phyloP scores from a whole-genome alignment of 1,140 invertebrate genomes.

The fruit fly (Drosophila melanogaster) region DNA sequence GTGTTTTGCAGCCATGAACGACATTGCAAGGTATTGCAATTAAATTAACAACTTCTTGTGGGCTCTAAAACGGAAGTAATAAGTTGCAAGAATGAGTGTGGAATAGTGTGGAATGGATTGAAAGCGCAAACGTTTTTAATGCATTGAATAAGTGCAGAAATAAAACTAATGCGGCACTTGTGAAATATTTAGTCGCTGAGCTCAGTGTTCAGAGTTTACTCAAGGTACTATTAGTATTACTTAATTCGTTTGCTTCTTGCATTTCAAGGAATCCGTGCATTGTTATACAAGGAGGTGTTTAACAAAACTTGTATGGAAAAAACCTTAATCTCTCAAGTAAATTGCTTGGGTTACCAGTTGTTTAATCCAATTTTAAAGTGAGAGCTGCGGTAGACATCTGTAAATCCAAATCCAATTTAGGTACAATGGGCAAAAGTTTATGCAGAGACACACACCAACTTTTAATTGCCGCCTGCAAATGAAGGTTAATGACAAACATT shows the following conservation, averaged over 20 bases:
- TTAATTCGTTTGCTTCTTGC: not conserved
- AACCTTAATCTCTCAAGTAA: no score
- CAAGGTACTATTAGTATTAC: not conserved
- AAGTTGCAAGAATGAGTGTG: constrained; percentile 7
- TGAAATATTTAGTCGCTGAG: not conserved
- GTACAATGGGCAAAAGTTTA: constrained; percentile 25
- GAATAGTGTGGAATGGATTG: constrained; percentile 1
- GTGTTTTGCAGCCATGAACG: not conserved
- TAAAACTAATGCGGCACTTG: not conserved
- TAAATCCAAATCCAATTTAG: constrained; percentile 20
- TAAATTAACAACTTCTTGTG: constrained; percentile 61
- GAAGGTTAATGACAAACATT: constrained; percentile 53
- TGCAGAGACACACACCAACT: constrained; percentile 7
- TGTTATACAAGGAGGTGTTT: no score
- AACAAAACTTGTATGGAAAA: not conserved
- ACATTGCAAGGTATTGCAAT: constrained; percentile 43
- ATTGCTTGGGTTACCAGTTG: not conserved
- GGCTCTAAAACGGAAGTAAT: constrained; percentile 6
- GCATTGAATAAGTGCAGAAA: not conserved
- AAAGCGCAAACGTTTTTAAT: not conserved
- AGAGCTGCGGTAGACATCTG: constrained; percentile 1
- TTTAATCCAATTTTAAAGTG: not conserved
- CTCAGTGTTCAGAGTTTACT: not conserved
- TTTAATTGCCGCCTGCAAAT: constrained; percentile 40
- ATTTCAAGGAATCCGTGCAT: not conserved